Evolutionary conservation across 2,113 vertebrate species (phyloP).

Genomic region (Eclectus roratus): DNA sequence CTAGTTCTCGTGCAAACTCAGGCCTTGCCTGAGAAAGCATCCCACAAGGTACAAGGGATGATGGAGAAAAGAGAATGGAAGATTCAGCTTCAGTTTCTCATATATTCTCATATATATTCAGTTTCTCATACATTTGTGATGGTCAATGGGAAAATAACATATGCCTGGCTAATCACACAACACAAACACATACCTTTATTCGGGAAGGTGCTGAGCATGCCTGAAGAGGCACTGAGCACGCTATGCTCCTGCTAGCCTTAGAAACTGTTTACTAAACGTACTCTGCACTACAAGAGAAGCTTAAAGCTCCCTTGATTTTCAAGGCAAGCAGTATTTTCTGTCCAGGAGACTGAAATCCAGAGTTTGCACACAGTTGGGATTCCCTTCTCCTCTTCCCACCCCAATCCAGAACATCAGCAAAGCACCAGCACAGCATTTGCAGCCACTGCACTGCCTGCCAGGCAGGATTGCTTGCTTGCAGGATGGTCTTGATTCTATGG

Average conservation of each 20-base stretch:
- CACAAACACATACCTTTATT: not conserved
- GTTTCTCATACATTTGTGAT: not conserved
- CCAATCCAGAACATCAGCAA: accelerated
- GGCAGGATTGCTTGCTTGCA: not conserved
- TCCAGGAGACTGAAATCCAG: not conserved
- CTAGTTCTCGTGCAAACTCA: not conserved
- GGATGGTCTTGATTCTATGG: not conserved
- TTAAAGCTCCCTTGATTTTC: not conserved
- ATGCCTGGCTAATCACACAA: not conserved
- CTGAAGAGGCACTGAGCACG: not conserved
- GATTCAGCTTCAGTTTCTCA: not conserved
- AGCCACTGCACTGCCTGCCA: not conserved
- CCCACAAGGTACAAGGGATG: not conserved
- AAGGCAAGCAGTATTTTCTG: not conserved
- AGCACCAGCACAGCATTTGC: accelerated
- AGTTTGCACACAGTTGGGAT: not conserved
- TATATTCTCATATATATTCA: not conserved
- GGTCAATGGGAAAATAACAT: not conserved
- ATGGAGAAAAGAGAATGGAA: not conserved
- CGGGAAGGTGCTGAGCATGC: not conserved
- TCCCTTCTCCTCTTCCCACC: not conserved
- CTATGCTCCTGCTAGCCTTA: not conserved
- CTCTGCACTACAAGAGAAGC: not conserved
- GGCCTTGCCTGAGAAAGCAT: not conserved
- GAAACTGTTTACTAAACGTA: not conserved